Evolutionary conservation across 2,113 vertebrate genomes (phyloP), one percentile per base, ranked within the genome.

Genomic region (Tetrao urogallus): DNA sequence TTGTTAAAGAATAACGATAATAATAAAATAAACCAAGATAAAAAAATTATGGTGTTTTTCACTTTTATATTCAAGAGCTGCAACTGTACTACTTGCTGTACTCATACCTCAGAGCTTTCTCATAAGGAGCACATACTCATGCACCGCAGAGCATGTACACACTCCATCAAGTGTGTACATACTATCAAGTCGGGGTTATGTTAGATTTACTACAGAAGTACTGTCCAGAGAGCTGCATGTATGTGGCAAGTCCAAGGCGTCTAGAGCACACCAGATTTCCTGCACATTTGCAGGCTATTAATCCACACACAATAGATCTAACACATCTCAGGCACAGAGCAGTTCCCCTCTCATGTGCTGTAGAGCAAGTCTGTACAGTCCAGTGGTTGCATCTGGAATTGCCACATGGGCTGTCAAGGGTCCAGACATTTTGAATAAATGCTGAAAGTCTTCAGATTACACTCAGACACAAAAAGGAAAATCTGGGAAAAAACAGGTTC

Each of bases 341-440:
- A 83, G 13, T 54, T 54, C 8, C 21, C 40, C 86, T 81, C 60
- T 83, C 27, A 10, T 18, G 22, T n/a, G 40, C 40, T 86, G 36
- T 61, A 70, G 63, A 92, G 67, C 25, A 86, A 85, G 30, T 73
- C 58, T 36, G 18, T 65, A 36, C 50, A 88, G 50, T 9, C 24
- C 2, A 80, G 30, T 24, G n/a, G 50, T 54, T 80, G 60, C 48
- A 75, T 56, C 65, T 87, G 84, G 70, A 87, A 56, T 50, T 84
- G 21, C 78, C 70, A 87, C 78, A 72, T 38, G 43, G 50, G 25
- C 47, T 91, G 38, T 64, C 66, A 71, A 63, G 86, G 57, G 52
- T 78, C 45, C 73, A 88, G 81, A 77, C 18, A 56, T 66, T 43
- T 80, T 71, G 60, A 94, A 80, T 8, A 86, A 70, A 66, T 45